Evolutionary conservation across 2,888 invertebrate species (phyloP), one percentile per base, ranked within the genome.

Genomic region (Coleophora flavipennella): DNA sequence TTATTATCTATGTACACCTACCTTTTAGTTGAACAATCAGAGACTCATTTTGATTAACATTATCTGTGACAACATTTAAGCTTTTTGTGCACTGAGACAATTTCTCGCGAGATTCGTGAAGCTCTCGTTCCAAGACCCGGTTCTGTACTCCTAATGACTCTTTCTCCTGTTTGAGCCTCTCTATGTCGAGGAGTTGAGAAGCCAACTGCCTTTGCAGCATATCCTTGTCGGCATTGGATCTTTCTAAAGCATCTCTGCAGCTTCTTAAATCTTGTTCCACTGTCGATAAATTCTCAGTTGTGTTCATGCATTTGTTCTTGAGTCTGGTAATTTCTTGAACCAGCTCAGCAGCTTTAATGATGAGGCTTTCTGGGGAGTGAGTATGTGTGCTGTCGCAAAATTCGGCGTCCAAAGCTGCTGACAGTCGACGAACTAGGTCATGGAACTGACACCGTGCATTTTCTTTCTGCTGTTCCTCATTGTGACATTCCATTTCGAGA

Each of bases 291-390:
- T 86, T 88, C 58, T 90, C 90, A 29, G 85, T 86, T 2, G 88
- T 86, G 42, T 85, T 87, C 56, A 81, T 71, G 35, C 88, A 86
- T 67, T 86, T 90, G 14, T 87, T 87, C 51, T 91, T 88, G 9
- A 91, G 71, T 40, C 91, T 84, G 12, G 89, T 87, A 36, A 89
- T 85, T 55, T 92, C 94, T 64, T 92, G 91, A 13, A 93, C 91
- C 12, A 93, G 76, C 69, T 94, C 93, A 7, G 92, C 88, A 6
- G 92, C 91, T 68, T 92, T 92, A 41, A 90, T 90, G n/a, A 93
- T 86, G 4, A 93, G 85, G 46, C 89, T 87, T 59, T 93, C 93
- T 0, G 91, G 88, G 1, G 90, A 88, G 44, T 88, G 85, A 4
- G 86, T 76, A 59, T 90, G 90, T 1, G 86, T 72, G 31, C 85